Conservation (phyloP, 2,888 invertebrate genomes). For the Catocala nupta region DNA sequence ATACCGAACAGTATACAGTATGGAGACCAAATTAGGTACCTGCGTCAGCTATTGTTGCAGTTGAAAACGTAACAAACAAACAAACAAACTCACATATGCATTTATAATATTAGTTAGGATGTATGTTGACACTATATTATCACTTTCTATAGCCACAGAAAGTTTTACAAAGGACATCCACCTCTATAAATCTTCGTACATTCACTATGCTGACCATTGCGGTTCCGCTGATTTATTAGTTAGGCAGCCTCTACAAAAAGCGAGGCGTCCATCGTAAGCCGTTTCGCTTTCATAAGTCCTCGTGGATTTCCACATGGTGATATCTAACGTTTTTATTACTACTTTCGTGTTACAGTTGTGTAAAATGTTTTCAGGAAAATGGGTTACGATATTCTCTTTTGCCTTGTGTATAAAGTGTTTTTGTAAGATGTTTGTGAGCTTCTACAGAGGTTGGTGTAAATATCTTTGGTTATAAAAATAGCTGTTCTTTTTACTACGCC, state of each 20-base stretch:
- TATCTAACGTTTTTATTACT: conserved; percentile 56
- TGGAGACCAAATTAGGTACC: too few species aligned
- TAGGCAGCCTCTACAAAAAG: conserved; percentile 66
- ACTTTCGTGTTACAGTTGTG: conserved; percentile 35
- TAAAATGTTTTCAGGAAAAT: conserved; percentile 28
- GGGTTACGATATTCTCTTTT: conserved; percentile 15
- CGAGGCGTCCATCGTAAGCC: conserved; percentile 59
- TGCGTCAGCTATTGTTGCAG: too few species aligned
- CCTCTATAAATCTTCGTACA: conserved; percentile 21
- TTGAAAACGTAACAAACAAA: too few species aligned
- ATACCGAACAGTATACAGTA: too few species aligned
- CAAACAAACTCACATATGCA: too few species aligned
- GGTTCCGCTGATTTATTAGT: conserved; percentile 71
- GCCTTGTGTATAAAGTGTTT: conserved; percentile 12
- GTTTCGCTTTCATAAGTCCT: conserved; percentile 57
- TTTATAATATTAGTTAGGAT: too few species aligned
- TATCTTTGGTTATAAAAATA: too few species aligned
- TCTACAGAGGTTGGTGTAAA: too few species aligned
- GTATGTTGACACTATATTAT: too few species aligned
- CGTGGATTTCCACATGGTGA: conserved; percentile 57
- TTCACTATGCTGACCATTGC: conserved; percentile 52
- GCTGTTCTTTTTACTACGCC: too few species aligned
- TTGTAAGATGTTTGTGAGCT: background rate
- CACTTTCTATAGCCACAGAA: too few species aligned
- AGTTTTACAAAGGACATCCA: background rate